Conservation (phyloP, 2,888 invertebrate species). For the Chesias legatella region DNA sequence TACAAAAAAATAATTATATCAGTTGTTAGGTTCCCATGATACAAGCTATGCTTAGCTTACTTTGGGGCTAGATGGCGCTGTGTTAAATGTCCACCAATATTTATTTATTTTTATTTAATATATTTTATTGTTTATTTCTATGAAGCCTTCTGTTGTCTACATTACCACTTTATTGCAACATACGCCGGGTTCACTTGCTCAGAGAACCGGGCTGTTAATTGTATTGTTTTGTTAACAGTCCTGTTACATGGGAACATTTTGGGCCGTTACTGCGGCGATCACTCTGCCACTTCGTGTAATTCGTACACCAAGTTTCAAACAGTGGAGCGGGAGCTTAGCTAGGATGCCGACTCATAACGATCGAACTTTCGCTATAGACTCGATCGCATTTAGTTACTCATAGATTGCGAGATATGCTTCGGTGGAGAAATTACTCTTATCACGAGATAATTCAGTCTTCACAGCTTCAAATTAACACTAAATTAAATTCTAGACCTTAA, state of each 20-base stretch:
- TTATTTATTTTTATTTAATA: too few relatives aligned
- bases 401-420: constrained; percentile 7
- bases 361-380: constrained; percentile 32
- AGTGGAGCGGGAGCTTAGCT: constrained; percentile 11
- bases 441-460: constrained; percentile 5
- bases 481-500: constrained; percentile 22
- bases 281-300: constrained; percentile 26
- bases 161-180: constrained; percentile 21
- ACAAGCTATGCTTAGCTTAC: too few relatives aligned
- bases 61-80: too few relatives aligned
- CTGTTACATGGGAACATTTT: constrained; percentile 31
- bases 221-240: constrained; percentile 36
- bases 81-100: too few relatives aligned
- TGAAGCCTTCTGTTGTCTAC: too few relatives aligned
- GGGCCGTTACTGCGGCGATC: constrained; percentile 40
- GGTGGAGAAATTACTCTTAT: constrained; percentile 1
- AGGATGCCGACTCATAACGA: constrained; percentile 9
- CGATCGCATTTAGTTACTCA: constrained; percentile 19
- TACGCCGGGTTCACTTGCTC: constrained; percentile 1
- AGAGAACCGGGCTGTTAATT: constrained; percentile 31
- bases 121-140: too few relatives aligned
- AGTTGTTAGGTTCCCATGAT: too few relatives aligned
- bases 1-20: too few relatives aligned
- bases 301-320: constrained; percentile 9
- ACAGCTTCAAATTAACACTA: constrained; percentile 5